Evolutionary conservation across 30 jellyfish, hydroid and myxozoan genomes (phyloP).

Genomic region (Hydractinia symbiolongicarpus): DNA sequence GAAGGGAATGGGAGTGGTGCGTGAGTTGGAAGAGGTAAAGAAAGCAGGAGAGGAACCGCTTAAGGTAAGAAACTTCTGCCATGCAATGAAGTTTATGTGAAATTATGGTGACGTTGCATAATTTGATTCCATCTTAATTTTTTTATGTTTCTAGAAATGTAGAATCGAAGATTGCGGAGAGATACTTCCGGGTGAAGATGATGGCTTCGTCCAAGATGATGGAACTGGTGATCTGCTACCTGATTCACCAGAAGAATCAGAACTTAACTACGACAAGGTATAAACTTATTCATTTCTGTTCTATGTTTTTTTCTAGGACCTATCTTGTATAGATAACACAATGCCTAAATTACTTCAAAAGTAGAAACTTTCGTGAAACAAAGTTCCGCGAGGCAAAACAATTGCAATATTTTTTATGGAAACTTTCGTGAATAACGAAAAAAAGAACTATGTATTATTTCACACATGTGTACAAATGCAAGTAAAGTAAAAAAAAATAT

Average conservation of each 20-base stretch:
- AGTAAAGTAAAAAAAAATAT: too few relatives aligned
- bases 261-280: conserved; percentile 28
- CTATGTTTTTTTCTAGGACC: background rate
- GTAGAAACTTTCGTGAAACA: too few relatives aligned
- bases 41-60: conserved; percentile 37
- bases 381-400: too few relatives aligned
- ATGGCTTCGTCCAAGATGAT: conserved; percentile 35
- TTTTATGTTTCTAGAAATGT: conserved; percentile 12
- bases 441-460: too few relatives aligned
- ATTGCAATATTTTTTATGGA: too few relatives aligned
- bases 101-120: background rate
- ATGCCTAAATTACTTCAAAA: too few relatives aligned
- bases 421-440: too few relatives aligned
- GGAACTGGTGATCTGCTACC: conserved; percentile 50
- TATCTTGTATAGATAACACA: too few relatives aligned
- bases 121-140: background rate
- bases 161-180: conserved; percentile 45
- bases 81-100: background rate
- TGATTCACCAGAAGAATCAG: conserved; percentile 48
- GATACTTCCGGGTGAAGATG: conserved; percentile 42
- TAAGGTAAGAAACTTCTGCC: conserved; percentile 21
- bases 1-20: conserved; percentile 44
- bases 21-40: conserved; percentile 33
- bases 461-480: too few relatives aligned
- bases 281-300: background rate